These are phyloP conservation scores for Fopius arisanus DNA, from an alignment of 1,140 invertebrate genomes.

Conservation along the genomic window DNA sequence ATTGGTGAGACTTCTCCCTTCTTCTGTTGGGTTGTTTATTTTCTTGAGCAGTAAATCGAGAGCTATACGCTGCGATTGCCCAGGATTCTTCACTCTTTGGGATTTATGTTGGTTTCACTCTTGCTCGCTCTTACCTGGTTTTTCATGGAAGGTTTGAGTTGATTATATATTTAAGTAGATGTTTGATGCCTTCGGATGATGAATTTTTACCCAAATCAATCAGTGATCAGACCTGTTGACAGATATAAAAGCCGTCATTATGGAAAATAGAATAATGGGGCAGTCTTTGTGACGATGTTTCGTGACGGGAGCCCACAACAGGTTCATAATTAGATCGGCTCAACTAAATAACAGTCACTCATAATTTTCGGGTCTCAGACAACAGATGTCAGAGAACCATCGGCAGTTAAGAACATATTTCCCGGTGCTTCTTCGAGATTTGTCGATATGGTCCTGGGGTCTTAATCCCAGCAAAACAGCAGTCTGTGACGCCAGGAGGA, in stretches of 20 bases:
- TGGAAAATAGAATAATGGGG: background rate
- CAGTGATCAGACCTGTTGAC: background rate
- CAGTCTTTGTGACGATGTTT: background rate
- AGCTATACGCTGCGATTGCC: background rate
- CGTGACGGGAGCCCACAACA: background rate
- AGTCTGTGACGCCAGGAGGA: background rate
- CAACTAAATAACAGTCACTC: background rate
- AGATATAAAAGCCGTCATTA: background rate
- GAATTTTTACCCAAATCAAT: background rate
- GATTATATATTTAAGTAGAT: background rate
- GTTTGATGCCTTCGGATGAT: no score
- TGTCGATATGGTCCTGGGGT: background rate
- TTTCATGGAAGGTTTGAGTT: background rate
- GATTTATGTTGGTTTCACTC: background rate
- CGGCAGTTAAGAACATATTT: background rate
- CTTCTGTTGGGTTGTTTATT: background rate
- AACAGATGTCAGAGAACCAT: background rate
- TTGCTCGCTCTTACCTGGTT: background rate
- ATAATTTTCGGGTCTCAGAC: background rate
- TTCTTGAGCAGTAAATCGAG: background rate
- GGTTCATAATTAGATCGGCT: background rate
- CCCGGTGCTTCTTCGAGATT: background rate
- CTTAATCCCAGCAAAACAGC: background rate
- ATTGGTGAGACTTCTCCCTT: conserved; percentile 37
- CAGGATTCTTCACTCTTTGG: background rate